These are phyloP conservation scores for Ditylenchus weischeri DNA, from an alignment of 2,888 invertebrate species.

Conservation along the genomic window DNA sequence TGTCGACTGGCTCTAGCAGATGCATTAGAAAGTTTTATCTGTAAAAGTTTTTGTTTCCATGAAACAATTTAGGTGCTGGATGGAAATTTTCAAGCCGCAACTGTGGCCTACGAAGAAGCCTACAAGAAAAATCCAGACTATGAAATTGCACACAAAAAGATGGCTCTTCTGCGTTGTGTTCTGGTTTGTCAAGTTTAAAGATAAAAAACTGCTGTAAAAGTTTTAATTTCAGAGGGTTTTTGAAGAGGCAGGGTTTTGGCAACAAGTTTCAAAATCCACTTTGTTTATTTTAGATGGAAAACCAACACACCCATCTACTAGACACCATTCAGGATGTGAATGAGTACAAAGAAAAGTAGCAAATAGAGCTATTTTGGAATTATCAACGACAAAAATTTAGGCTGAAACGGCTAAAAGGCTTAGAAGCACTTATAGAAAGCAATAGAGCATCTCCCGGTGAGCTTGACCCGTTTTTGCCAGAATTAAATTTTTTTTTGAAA, in stretches of 20 bases:
- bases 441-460: conserved; percentile 10
- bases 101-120: conserved; percentile 16
- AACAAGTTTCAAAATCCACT: background rate
- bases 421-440: conserved; percentile 15
- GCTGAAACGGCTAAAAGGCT: conserved; percentile 9
- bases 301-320: conserved; percentile 18
- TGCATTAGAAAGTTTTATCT: background rate
- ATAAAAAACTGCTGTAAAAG: background rate
- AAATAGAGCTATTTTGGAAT: background rate
- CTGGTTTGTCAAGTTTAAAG: background rate
- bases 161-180: conserved; percentile 17
- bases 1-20: too few relatives aligned
- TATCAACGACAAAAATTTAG: conserved; percentile 4
- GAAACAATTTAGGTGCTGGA: conserved; percentile 10
- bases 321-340: conserved; percentile 19
- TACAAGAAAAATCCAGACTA: background rate
- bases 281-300: conserved; percentile 15
- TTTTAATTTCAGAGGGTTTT: conserved; percentile 5
- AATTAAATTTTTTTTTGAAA: too few relatives aligned
- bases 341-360: conserved; percentile 15
- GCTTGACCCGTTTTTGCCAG: too few relatives aligned
- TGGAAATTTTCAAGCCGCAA: conserved; percentile 16
- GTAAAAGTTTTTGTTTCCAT: background rate
- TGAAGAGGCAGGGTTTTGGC: conserved; percentile 4
- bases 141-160: conserved; percentile 11